phyloP scores from a whole-genome alignment of 2,888 invertebrate genomes.

The Theretra japonica region DNA sequence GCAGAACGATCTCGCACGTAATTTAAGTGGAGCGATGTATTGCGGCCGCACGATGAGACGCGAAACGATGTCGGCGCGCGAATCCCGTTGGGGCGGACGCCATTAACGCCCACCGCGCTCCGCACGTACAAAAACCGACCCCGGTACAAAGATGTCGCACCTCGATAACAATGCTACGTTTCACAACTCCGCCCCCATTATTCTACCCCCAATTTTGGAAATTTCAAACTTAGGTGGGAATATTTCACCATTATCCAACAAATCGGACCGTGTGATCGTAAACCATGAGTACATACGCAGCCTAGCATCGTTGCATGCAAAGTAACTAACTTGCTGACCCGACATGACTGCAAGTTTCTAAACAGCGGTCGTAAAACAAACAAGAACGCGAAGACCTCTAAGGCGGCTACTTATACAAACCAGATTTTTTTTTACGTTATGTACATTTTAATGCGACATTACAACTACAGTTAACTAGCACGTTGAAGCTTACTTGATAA shows the following conservation, averaged over 20 bases:
- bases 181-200: slow-evolving; percentile 66
- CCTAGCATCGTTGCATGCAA: slow-evolving; percentile 63
- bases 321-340: slow-evolving; percentile 50
- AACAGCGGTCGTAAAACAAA: slow-evolving; percentile 64
- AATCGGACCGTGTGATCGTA: slow-evolving; percentile 73
- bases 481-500: slow-evolving; percentile 55
- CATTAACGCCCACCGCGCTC: slow-evolving; percentile 80
- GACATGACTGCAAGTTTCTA: slow-evolving; percentile 54
- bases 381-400: slow-evolving; percentile 52
- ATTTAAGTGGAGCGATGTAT: slow-evolving; percentile 81
- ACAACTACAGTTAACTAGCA: slow-evolving; percentile 61
- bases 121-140: slow-evolving; percentile 79
- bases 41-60: slow-evolving; percentile 81
- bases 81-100: slow-evolving; percentile 82
- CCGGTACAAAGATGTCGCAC: slow-evolving; percentile 75
- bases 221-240: slow-evolving; percentile 60
- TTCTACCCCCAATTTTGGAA: slow-evolving; percentile 39
- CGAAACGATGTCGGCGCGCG: slow-evolving; percentile 79
- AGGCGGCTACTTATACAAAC: slow-evolving; percentile 62
- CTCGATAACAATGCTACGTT: slow-evolving; percentile 74
- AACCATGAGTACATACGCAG: slow-evolving; percentile 52
- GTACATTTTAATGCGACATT: slow-evolving; percentile 70
- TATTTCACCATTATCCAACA: slow-evolving; percentile 58
- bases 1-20: slow-evolving; percentile 79
- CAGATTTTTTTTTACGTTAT: slow-evolving; percentile 60